phyloP scores from a whole-genome alignment of 1,140 invertebrate species.

The Coenobita brevimanus region DNA sequence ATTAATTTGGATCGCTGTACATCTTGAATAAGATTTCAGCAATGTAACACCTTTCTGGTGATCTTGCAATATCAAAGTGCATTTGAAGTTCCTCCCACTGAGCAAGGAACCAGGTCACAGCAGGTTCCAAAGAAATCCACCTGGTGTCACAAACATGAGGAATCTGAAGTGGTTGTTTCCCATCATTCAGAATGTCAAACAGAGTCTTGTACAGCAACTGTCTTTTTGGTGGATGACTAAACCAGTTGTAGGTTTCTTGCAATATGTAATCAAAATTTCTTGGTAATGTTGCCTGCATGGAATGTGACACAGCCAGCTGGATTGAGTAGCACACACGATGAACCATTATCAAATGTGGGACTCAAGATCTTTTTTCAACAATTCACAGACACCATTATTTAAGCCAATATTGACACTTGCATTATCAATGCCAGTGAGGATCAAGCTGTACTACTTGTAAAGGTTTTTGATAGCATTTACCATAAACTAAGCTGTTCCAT shows the following conservation, averaged over 20 bases:
- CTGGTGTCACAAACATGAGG: constrained; percentile 17
- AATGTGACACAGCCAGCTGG: no score
- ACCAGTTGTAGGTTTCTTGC: constrained; percentile 11
- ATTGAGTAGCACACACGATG: neutral
- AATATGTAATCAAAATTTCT: constrained; percentile 15
- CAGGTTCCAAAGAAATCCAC: constrained; percentile 7
- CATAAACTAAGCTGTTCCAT: no score
- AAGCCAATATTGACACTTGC: neutral
- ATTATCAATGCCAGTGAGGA: no score
- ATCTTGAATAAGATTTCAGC: constrained; percentile 2
- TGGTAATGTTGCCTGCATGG: neutral
- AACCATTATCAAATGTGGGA: neutral
- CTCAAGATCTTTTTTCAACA: neutral
- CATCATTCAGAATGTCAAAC: constrained; percentile 10
- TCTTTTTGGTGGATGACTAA: neutral
- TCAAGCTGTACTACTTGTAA: no score
- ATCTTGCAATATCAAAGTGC: neutral
- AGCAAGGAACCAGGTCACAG: constrained; percentile 10
- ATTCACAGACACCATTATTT: neutral
- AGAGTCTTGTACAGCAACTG: neutral
- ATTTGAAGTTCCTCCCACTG: constrained; percentile 18
- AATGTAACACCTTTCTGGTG: constrained; percentile 25
- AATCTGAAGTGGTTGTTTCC: constrained; percentile 15
- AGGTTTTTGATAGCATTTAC: no score
- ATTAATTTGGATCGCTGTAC: constrained; percentile 25